Evolutionary conservation across 2,113 vertebrate species (phyloP), one percentile per base, ranked within the genome.

Genomic region (Cebidichthys violaceus): DNA sequence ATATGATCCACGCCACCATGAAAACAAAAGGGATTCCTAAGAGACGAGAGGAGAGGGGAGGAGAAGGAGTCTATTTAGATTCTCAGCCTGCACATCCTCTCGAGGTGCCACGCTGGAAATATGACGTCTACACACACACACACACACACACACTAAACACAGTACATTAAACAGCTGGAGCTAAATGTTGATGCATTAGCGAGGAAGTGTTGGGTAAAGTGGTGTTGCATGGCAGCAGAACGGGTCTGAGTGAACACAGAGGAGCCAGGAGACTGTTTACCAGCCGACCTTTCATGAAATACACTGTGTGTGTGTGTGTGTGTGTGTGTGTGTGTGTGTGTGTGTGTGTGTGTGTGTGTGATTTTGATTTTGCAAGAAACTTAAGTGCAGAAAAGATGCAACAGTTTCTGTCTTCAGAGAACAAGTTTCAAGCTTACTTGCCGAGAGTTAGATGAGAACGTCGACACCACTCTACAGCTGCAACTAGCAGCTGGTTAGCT

Each of bases 1-100:
- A 94, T 7, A 96, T 88, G 7, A 97, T 94, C 98, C 98, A 99
- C 31, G 96, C 95, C 0, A 95, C 95, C 88, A 96, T 96, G 78
- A 95, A 94, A 20, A 94, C 85, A 11, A 88, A 91, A 10, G 95
- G 95, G 75, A 95, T 91, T 77, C 95, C 95, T 95, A 72, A n/a
- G 39, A 45, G n/a, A 22, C 5, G 50, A 50, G 27, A 22, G 11
- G 31, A 41, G 35, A 29, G 18, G 33, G 50, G 22, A 81, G 62
- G 78, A 61, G 41, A 24, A 11, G 50, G 22, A 64, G 45, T 68
- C 29, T 86, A 88, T 78, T 92, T 85, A 77, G 70, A 65, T 57
- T 87, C 72, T 69, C 64, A 27, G n/a, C 31, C 57, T 33, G 69
- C 27, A 84, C 74, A 81, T 84, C 79, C 43, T 75, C 33, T 59